phyloP scores from a whole-genome alignment of 2,113 vertebrate species.

The Ptilorrhoa leucosticta region DNA sequence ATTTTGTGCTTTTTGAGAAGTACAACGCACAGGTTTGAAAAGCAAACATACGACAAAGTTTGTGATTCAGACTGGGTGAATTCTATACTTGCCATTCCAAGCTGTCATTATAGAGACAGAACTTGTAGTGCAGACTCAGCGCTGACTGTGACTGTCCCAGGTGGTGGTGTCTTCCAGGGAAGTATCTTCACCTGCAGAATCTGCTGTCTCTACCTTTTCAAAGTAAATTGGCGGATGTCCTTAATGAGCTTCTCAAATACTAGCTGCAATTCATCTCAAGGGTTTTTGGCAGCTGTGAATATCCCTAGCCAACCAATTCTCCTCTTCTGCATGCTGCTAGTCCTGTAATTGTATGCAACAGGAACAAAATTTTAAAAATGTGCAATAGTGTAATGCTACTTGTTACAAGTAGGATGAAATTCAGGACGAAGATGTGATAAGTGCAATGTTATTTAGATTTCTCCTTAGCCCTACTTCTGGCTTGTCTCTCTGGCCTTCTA shows the following conservation, averaged over 20 bases:
- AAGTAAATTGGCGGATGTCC: background rate
- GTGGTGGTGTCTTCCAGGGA: background rate
- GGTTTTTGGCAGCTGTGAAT: background rate
- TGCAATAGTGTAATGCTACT: background rate
- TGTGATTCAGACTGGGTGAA: background rate
- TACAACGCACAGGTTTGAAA: background rate
- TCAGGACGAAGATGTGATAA: background rate
- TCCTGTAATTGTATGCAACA: background rate
- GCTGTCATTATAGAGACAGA: background rate
- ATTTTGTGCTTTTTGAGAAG: background rate
- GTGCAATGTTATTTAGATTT: background rate
- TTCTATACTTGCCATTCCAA: background rate
- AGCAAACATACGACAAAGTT: background rate
- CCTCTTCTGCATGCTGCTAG: background rate
- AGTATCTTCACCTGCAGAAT: conserved; percentile 1
- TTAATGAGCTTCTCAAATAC: background rate
- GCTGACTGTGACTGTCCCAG: background rate
- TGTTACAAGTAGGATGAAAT: background rate
- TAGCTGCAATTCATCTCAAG: conserved; percentile 2
- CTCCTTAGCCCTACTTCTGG: background rate
- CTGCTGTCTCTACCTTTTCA: background rate
- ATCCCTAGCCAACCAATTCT: background rate
- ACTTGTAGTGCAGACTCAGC: background rate
- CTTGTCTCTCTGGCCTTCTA: conserved; percentile 10
- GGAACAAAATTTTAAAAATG: background rate